phyloP scores from a whole-genome alignment of 2,888 invertebrate species.

The Pterobdella sp. region DNA sequence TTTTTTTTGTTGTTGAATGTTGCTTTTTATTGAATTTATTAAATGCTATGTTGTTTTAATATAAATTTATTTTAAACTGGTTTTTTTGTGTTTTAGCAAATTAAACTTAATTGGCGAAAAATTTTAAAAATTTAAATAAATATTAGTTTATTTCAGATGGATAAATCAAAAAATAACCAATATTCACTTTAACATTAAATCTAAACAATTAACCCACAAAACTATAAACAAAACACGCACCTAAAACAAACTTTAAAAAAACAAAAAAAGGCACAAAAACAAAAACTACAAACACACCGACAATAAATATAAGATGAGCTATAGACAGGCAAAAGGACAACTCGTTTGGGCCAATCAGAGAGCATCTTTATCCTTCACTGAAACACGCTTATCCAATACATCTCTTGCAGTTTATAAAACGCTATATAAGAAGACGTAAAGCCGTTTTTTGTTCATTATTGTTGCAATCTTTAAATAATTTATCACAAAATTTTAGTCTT shows the following conservation, averaged over 20 bases:
- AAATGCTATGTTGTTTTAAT: too few relatives aligned
- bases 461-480: not conserved
- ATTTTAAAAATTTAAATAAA: too few relatives aligned
- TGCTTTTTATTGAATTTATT: too few relatives aligned
- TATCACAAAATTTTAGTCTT: not conserved
- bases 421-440: not conserved
- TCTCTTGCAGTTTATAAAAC: not conserved
- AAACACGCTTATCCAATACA: conserved; percentile 10
- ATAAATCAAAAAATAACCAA: too few relatives aligned
- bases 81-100: too few relatives aligned
- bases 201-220: not conserved
- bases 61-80: too few relatives aligned
- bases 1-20: too few relatives aligned
- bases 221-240: not conserved
- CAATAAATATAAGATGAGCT: too few relatives aligned
- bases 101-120: too few relatives aligned
- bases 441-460: not conserved
- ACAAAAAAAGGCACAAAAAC: not conserved
- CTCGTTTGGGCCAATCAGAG: conserved; percentile 3
- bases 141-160: too few relatives aligned
- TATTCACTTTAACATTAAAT: too few relatives aligned
- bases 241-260: not conserved
- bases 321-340: not conserved
- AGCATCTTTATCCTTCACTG: not conserved
- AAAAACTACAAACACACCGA: too few relatives aligned